Base-by-base conservation (phyloP, 2,888 invertebrate genomes). In the Mantis religiosa region DNA sequence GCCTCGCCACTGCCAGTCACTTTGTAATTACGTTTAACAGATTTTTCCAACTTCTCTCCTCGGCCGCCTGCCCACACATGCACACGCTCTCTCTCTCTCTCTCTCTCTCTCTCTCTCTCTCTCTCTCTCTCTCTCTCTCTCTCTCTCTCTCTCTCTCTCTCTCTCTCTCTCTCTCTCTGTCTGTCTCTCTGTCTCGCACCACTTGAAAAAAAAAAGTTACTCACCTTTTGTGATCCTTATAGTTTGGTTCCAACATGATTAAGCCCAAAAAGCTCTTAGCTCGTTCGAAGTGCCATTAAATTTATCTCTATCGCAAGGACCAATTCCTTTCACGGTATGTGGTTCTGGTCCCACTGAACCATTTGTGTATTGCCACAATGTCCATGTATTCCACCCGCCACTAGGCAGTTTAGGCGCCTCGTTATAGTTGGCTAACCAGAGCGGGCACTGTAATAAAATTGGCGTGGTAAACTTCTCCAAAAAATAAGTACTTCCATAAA, bases 311-410 rank as follows among this genome's bases (percentile, higher is more conserved):
- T 91, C 89, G 47, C 91, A 91, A 30, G 47, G 25, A 28, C 91
- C 91, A 41, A 91, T 89, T n/a, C 91, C 91, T 1, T 87, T 41
- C 0, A 91, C 90, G 25, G n/a, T 14, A 83, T 89, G 89, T n/a
- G 91, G 91, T 47, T 84, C 34, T 28, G 88, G 86, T 87, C 54
- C 54, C 20, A 71, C 20, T 71, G 54, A 20, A 1, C 90, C 91
- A 71, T 91, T 83, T 12, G 91, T 91, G 84, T 91, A 90, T 87
- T 91, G 91, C 91, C 91, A 91, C 12, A 91, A 88, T 12, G 87
- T 87, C 91, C 91, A 91, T 27, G 88, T 87, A 84, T 86, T 82
- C 89, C 90, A 90, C 14, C 90, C 89, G 0, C 25, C n/a, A 0
- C 54, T 71, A 20, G 54, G 54, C 25, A 71, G 25, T 25, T 15